phyloP scores from a whole-genome alignment of 2,797 vertebrate species.

The Vultur gryphus region DNA sequence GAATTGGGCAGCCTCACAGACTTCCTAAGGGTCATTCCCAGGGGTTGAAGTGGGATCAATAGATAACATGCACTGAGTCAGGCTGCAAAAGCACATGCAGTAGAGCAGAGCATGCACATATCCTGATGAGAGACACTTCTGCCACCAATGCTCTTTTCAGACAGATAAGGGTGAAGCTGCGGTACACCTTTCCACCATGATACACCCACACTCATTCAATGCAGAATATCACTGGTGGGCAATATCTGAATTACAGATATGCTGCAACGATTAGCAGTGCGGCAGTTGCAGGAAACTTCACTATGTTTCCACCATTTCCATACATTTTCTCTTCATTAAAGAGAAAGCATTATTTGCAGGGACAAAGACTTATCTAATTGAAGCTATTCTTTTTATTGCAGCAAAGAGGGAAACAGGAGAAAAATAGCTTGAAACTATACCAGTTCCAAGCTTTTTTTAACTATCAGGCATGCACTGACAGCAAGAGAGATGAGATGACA shows the following conservation, averaged over 20 bases:
- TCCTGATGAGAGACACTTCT: not conserved
- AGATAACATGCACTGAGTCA: accelerated
- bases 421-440: not conserved
- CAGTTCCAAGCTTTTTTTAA: not conserved
- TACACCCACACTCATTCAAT: not conserved
- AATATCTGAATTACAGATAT: not conserved
- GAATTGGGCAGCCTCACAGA: not conserved
- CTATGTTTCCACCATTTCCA: not conserved
- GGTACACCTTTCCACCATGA: too few species aligned
- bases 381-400: not conserved
- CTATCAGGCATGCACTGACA: not conserved
- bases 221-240: too few species aligned
- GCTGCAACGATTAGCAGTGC: too few species aligned
- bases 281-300: not conserved
- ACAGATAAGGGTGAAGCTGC: accelerated
- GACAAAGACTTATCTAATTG: not conserved
- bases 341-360: not conserved
- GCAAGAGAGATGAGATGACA: not conserved
- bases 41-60: not conserved
- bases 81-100: accelerated
- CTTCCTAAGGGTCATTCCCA: not conserved
- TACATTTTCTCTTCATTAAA: not conserved
- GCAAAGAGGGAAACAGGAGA: not conserved
- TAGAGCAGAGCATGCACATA: not conserved
- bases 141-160: not conserved